Evolutionary conservation across 1,140 invertebrate species (phyloP), one percentile per base, ranked within the genome.

Genomic region (Gryon sp.): DNA sequence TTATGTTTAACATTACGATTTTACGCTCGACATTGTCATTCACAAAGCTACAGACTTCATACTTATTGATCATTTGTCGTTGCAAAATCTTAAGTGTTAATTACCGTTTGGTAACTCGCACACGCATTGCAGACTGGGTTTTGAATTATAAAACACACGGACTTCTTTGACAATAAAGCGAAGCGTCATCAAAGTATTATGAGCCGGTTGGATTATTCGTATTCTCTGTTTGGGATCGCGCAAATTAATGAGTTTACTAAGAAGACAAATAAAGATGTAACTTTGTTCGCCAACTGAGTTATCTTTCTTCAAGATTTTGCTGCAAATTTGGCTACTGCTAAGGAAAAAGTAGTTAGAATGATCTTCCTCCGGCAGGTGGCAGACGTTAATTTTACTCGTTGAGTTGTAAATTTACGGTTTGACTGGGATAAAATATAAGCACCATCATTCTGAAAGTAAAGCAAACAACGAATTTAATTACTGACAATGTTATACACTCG

Each of bases 61-160:
- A 16, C 45, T 66, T 60, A 60, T 74, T 43, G 60, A 66, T 66
- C 70, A 65, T 52, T 74, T 65, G 45, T 65, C n/a, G 57, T 16
- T 16, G 52, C n/a, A n/a, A n/a, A 74, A 65, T 74, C 50, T 74
- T 59, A 50, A 48, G 50, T 65, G 69, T 73, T 65, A 73, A 73
- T 73, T 73, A 63, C 68, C 30, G 41, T 14, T 14, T 32, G 3
- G 20, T 20, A 72, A 72, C 38, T 60, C 46, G 15, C 36, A 63
- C 48, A 22, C 20, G 16, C 30, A 57, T 60, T 72, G 50, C 11
- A 15, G 12, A 43, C 20, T 32, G 0, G 8, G n/a, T n/a, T 4
- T 19, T 48, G 41, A 46, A 72, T 72, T 53, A 72, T 72, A 18
- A 72, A n/a, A 63, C 40, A 16, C 26, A 4, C 5, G 7, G 22